phyloP scores from a whole-genome alignment of 2,888 invertebrate genomes.

The Punctoribates punctum region DNA sequence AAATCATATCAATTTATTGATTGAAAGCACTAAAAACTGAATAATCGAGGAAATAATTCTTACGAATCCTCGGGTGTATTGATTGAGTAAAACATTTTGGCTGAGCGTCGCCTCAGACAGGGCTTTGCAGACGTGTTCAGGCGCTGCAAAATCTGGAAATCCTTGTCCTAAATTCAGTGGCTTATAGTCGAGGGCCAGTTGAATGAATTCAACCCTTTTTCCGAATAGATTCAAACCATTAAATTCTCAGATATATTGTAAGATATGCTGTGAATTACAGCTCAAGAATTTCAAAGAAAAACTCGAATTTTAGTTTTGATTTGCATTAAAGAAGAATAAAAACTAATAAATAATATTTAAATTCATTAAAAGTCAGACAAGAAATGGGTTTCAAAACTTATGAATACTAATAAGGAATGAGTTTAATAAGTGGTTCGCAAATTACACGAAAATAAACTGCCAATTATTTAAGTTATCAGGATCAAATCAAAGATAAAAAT shows the following conservation, averaged over 20 bases:
- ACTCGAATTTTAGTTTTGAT: neutral
- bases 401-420: too few species aligned
- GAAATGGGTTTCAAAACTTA: too few species aligned
- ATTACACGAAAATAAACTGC: too few species aligned
- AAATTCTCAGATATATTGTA: neutral
- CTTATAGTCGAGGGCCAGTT: slow-evolving; percentile 73
- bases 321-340: too few species aligned
- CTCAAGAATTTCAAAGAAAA: neutral
- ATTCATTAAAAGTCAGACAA: too few species aligned
- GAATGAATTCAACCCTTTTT: slow-evolving; percentile 83
- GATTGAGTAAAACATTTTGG: slow-evolving; percentile 73
- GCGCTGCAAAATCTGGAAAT: slow-evolving; percentile 87
- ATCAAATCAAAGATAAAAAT: neutral
- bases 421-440: too few species aligned
- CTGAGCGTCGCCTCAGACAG: slow-evolving; percentile 63
- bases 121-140: slow-evolving; percentile 73
- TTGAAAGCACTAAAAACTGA: neutral
- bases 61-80: slow-evolving; percentile 92
- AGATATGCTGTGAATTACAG: slow-evolving; percentile 48
- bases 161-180: slow-evolving; percentile 93
- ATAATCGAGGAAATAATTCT: slow-evolving; percentile 52
- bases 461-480: too few species aligned
- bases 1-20: neutral
- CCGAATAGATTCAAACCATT: slow-evolving; percentile 52
- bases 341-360: too few species aligned